Conservation (phyloP, 1,140 invertebrate genomes). For the Rhagoletis pomonella region DNA sequence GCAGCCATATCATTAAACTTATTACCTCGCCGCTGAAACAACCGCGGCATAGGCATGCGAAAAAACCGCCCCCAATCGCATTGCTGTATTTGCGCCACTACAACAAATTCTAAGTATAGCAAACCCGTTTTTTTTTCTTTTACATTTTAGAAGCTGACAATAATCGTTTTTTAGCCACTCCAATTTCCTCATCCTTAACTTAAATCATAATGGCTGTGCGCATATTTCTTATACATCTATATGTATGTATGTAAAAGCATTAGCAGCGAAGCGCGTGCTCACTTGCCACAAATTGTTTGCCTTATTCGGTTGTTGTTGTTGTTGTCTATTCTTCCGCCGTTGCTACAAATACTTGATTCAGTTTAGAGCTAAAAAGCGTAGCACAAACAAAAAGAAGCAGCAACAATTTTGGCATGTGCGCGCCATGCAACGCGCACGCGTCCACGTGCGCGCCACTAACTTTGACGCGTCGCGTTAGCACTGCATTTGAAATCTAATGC, state of each 20-base stretch:
- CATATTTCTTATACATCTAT: slow-evolving; percentile 49
- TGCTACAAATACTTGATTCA: slow-evolving; percentile 38
- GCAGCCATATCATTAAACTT: slow-evolving; percentile 49
- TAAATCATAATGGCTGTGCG: background rate
- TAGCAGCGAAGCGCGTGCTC: slow-evolving; percentile 55
- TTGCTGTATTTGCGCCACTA: background rate
- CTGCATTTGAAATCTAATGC: slow-evolving; percentile 35
- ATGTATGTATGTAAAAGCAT: slow-evolving; percentile 41
- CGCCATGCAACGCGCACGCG: slow-evolving; percentile 31
- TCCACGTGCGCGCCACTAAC: slow-evolving; percentile 7
- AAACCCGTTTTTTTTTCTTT: background rate
- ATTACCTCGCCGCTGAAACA: background rate
- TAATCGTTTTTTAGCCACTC: background rate
- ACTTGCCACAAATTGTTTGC: slow-evolving; percentile 16
- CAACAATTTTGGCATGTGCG: slow-evolving; percentile 39
- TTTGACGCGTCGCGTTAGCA: slow-evolving; percentile 12
- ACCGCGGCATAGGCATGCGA: background rate
- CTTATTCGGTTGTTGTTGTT: background rate
- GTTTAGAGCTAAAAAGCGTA: background rate
- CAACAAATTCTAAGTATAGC: background rate
- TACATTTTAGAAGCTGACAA: background rate
- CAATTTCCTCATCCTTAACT: background rate
- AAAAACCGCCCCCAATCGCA: slow-evolving; percentile 34
- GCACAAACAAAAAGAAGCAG: background rate
- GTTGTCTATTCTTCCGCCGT: background rate